Evolutionary conservation across 2,888 invertebrate species (phyloP).

Genomic region (Phyllotreta striolata): DNA sequence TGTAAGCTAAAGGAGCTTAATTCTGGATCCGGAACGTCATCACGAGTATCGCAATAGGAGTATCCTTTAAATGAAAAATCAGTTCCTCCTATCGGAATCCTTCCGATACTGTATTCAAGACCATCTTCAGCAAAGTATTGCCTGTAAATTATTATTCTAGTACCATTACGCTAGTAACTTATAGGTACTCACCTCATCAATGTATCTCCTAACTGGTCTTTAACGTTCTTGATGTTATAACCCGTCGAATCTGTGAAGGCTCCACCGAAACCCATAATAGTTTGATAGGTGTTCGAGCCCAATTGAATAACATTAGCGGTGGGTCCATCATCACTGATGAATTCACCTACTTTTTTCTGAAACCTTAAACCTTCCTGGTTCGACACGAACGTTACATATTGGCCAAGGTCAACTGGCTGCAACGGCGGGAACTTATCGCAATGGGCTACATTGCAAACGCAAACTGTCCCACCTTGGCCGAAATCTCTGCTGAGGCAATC

Average conservation of each 20-base stretch:
- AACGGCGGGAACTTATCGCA: slow-evolving; percentile 73
- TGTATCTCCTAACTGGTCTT: slow-evolving; percentile 62
- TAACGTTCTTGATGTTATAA: slow-evolving; percentile 72
- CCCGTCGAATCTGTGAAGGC: slow-evolving; percentile 75
- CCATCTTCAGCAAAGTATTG: slow-evolving; percentile 74
- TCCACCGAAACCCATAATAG: slow-evolving; percentile 83
- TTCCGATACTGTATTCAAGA: slow-evolving; percentile 78
- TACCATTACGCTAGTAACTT: too few species aligned
- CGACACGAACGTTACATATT: slow-evolving; percentile 67
- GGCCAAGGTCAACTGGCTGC: slow-evolving; percentile 36
- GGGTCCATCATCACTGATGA: not conserved
- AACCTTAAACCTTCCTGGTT: slow-evolving; percentile 67
- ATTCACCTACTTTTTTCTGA: slow-evolving; percentile 21
- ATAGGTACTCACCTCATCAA: slow-evolving; percentile 60
- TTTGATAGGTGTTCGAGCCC: slow-evolving; percentile 63
- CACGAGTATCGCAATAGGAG: slow-evolving; percentile 72
- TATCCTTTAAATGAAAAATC: slow-evolving; percentile 87
- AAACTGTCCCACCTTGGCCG: slow-evolving; percentile 61
- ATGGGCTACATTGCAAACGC: slow-evolving; percentile 75
- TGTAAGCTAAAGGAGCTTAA: slow-evolving; percentile 72
- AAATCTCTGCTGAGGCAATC: slow-evolving; percentile 29
- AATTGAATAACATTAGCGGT: not conserved
- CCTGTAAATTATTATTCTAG: slow-evolving; percentile 35
- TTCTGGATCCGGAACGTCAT: slow-evolving; percentile 53
- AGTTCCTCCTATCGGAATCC: slow-evolving; percentile 85